These are phyloP conservation scores for Diplogasteroides magnus DNA, from an alignment of 1,140 invertebrate species.

Conservation along the genomic window DNA sequence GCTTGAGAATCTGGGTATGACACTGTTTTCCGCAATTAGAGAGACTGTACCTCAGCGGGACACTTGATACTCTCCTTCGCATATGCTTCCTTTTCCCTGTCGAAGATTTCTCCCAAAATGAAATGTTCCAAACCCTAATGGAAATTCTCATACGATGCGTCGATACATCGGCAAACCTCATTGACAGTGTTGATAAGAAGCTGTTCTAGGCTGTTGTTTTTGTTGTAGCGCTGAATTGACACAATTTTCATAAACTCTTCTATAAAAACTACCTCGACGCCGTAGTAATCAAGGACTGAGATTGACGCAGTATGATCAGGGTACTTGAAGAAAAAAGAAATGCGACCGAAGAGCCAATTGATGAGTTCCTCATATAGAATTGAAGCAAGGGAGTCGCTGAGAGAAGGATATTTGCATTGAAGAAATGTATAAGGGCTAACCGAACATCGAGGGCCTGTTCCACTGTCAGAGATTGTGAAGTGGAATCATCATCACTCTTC, in stretches of 20 bases:
- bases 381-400: constrained; percentile 21
- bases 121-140: constrained; percentile 22
- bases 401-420: constrained; percentile 5
- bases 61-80: constrained; percentile 10
- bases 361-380: constrained; percentile 28
- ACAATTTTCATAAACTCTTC: background rate
- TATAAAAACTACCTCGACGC: constrained; percentile 20
- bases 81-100: constrained; percentile 17
- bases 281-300: constrained; percentile 20
- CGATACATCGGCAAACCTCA: no score
- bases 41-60: constrained; percentile 6
- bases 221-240: constrained; percentile 19
- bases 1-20: constrained; percentile 12
- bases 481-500: constrained; percentile 14
- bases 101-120: constrained; percentile 16
- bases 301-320: constrained; percentile 13
- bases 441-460: constrained; percentile 14
- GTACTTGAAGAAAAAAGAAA: constrained; percentile 20
- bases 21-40: no score
- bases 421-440: no score
- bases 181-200: constrained; percentile 26
- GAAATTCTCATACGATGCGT: no score
- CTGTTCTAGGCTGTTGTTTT: constrained; percentile 25
- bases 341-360: constrained; percentile 24
- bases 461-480: background rate